phyloP scores from a whole-genome alignment of 2,888 invertebrate genomes.

The Oxycera nigricornis region DNA sequence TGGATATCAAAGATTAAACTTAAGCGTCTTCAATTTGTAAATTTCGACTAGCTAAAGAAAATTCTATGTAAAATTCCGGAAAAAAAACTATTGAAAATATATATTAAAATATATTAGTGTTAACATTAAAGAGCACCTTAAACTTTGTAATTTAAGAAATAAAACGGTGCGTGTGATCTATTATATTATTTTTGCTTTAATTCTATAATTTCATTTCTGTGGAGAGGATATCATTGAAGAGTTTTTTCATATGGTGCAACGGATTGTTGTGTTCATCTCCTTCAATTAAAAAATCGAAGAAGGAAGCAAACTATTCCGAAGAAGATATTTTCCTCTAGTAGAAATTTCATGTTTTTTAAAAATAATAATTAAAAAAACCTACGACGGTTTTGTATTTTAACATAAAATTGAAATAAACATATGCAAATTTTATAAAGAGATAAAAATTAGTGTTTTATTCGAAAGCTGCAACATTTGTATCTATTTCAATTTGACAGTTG shows the following conservation, averaged over 20 bases:
- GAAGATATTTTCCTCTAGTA: neutral
- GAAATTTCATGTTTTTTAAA: neutral
- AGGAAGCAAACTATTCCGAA: neutral
- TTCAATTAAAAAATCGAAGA: no score
- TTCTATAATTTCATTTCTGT: neutral
- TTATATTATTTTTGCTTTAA: constrained; percentile 22
- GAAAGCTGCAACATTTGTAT: neutral
- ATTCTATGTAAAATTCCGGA: neutral
- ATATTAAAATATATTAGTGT: constrained; percentile 15
- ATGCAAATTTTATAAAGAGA: constrained; percentile 16
- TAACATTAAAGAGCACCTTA: constrained; percentile 20
- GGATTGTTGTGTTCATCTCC: no score
- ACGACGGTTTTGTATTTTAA: constrained; percentile 16
- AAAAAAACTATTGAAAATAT: constrained; percentile 25
- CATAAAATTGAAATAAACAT: neutral
- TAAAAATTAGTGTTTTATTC: neutral
- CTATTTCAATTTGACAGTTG: no score
- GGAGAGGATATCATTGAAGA: neutral
- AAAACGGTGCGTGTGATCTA: constrained; percentile 36
- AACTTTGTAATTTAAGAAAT: constrained; percentile 13
- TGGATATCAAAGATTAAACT: constrained; percentile 4
- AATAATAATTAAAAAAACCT: neutral
- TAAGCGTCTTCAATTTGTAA: constrained; percentile 21
- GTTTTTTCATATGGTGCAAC: neutral
- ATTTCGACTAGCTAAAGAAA: neutral